phyloP scores from a whole-genome alignment of 2,797 vertebrate genomes.

The Myotis planiceps region DNA sequence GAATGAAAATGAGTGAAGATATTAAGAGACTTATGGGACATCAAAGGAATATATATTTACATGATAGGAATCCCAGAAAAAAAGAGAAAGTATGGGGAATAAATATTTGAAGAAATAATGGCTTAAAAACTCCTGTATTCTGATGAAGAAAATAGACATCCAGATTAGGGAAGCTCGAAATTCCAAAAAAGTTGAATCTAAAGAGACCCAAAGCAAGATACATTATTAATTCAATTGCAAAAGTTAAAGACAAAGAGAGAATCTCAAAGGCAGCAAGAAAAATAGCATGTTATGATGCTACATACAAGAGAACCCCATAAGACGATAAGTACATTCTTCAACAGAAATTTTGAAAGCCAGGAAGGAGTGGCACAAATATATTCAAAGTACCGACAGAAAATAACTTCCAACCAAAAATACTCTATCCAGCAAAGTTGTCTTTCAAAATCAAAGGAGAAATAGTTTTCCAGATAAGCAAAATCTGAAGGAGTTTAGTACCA shows the following conservation, averaged over 20 bases:
- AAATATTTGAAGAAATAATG: neutral
- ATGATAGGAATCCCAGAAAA: neutral
- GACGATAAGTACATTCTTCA: neutral
- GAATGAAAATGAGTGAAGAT: neutral
- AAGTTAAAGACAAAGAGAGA: neutral
- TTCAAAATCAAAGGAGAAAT: no score
- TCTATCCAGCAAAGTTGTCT: neutral
- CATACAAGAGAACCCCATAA: neutral
- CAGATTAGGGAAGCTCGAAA: neutral
- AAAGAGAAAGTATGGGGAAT: neutral
- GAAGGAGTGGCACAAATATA: neutral
- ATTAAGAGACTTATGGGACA: neutral
- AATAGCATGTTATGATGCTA: neutral
- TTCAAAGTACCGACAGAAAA: neutral
- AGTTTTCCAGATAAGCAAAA: neutral
- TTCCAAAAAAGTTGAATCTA: neutral
- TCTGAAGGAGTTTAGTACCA: neutral
- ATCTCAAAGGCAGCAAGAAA: neutral
- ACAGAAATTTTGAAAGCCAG: neutral
- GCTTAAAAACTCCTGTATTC: neutral
- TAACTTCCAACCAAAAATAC: neutral
- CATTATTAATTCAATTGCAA: neutral
- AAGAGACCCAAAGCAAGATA: neutral
- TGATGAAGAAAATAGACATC: neutral
- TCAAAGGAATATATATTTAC: neutral